Conservation (phyloP, 2,113 vertebrate genomes). For the Colinus virginianus region DNA sequence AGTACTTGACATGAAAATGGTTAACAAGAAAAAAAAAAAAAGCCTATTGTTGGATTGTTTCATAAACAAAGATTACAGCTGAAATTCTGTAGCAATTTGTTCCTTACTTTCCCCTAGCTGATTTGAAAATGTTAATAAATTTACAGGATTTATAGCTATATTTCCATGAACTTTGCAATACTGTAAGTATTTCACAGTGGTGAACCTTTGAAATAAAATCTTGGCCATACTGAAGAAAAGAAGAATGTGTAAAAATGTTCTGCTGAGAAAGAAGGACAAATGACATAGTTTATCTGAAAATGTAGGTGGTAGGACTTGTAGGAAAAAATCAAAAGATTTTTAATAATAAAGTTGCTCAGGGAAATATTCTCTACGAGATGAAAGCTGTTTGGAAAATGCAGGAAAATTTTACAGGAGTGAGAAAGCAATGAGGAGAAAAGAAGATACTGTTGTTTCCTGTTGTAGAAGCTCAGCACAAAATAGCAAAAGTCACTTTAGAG, state of each 20-base stretch:
- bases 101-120: background rate
- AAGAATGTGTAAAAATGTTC: background rate
- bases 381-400: background rate
- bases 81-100: background rate
- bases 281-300: background rate
- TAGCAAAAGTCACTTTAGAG: background rate
- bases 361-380: background rate
- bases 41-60: background rate
- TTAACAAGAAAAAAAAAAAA: fast-evolving
- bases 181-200: background rate
- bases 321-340: background rate
- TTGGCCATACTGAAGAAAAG: background rate
- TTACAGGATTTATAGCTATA: background rate
- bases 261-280: background rate
- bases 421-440: background rate
- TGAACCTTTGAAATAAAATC: background rate
- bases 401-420: background rate
- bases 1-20: background rate
- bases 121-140: background rate
- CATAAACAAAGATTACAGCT: background rate
- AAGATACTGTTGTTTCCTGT: background rate
- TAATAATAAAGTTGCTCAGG: background rate
- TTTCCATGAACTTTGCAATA: background rate
- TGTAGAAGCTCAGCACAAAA: background rate
- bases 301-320: background rate